Percentiles rank a stretch among this genome's conserved stretches.
phyloP scores from a whole-genome alignment of 1,140 invertebrate species.

The Drosophila paulistorum region DNA sequence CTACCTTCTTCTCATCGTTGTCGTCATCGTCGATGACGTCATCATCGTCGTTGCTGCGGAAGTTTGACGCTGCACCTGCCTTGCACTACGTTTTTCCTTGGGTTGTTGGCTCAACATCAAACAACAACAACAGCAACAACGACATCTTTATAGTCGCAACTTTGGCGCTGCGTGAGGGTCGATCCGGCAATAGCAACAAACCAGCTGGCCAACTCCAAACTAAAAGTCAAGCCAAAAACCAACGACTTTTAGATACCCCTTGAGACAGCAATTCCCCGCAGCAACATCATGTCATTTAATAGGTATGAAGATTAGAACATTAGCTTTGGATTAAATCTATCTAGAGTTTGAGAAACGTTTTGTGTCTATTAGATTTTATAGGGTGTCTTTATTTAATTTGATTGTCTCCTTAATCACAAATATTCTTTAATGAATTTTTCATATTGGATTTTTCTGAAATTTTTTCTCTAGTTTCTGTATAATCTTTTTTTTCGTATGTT shows the following conservation, averaged over 20 bases:
- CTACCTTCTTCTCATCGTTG: background rate
- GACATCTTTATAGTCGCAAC: slow-evolving; percentile 72
- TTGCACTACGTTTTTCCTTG: slow-evolving; percentile 71
- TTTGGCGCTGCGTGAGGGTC: slow-evolving; percentile 65
- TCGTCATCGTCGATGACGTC: too few relatives aligned
- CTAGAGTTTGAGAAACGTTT: too few relatives aligned
- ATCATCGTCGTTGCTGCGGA: slow-evolving; percentile 49
- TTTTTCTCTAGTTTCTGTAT: too few relatives aligned
- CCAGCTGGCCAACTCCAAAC: slow-evolving; percentile 29
- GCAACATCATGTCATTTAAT: background rate
- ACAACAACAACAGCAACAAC: slow-evolving; percentile 51
- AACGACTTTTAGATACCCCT: slow-evolving; percentile 2
- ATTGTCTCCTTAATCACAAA: background rate
- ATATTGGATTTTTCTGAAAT: too few relatives aligned
- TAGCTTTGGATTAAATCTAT: too few relatives aligned
- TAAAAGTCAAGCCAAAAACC: background rate
- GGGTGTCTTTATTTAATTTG: background rate
- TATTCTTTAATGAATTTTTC: too few relatives aligned
- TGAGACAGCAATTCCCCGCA: too few relatives aligned
- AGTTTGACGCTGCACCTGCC: slow-evolving; percentile 78
- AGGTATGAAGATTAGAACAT: too few relatives aligned
- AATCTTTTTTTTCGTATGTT: slow-evolving; percentile 36
- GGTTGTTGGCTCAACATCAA: slow-evolving; percentile 33
- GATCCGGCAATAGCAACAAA: slow-evolving; percentile 38
- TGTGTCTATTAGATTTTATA: background rate